A percentile compares a stretch with the other conserved stretches of the same genome.
Evolutionary conservation across 2,797 vertebrate genomes (phyloP).

Genomic region (Channa striata): DNA sequence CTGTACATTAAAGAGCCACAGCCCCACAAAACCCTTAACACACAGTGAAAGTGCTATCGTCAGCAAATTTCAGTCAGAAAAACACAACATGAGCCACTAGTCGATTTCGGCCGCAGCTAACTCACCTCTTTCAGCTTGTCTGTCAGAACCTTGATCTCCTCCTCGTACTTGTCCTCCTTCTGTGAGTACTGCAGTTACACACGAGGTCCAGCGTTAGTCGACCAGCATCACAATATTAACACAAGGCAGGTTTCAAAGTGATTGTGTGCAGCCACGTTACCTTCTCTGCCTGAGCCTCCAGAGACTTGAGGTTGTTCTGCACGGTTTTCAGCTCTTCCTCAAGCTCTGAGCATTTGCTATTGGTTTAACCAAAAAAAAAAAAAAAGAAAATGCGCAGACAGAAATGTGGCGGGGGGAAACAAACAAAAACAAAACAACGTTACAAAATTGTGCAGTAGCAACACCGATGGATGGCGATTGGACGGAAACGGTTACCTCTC

Average conservation of each 20-base stretch:
- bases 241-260: not conserved
- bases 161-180: conserved; percentile 99
- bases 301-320: conserved; percentile 99
- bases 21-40: not conserved
- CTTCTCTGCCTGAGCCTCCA: conserved; percentile 99
- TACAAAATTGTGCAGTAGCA: not conserved
- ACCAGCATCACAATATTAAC: not conserved
- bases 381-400: not conserved
- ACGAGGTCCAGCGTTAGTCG: conserved; percentile 45
- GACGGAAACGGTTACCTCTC: conserved; percentile 87
- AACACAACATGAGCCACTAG: not conserved
- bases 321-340: conserved; percentile 99
- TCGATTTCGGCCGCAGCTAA: not conserved
- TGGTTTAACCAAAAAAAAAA: conserved; percentile 58
- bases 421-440: not conserved
- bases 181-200: conserved; percentile 92
- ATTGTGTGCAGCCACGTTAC: conserved; percentile 72
- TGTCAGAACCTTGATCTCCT: conserved; percentile 98
- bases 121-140: conserved; percentile 99
- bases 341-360: conserved; percentile 98
- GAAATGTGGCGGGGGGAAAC: not conserved
- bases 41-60: not conserved
- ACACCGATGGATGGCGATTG: not conserved
- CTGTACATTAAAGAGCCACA: conserved; percentile 15
- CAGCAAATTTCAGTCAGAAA: conserved; percentile 4